Base-by-base conservation (phyloP, 2,797 vertebrate genomes). In the Lepilemur ruficaudatus region DNA sequence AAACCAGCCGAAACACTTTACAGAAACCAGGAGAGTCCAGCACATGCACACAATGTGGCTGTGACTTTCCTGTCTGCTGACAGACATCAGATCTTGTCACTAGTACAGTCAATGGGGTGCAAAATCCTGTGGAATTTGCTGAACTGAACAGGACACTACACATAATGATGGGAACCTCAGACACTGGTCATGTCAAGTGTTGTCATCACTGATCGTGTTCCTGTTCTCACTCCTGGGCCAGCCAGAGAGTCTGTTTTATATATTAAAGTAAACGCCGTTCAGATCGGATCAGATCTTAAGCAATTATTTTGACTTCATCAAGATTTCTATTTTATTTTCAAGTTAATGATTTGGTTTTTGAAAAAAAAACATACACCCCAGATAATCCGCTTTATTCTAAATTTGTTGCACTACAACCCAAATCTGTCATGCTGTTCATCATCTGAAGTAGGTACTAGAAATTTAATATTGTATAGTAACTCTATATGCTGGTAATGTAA, bases 41-140 rank as follows among this genome's bases (percentile, higher is more conserved):
- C 97, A 98, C 94, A 97, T 97, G 98, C 90, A 97, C 70, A 70
- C 94, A 98, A 96, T 93, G 97, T 97, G 97, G 88, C 1, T 76
- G 91, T 95, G 97, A 96, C 95, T 96, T 97, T 97, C 97, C 92
- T 98, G 98, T 98, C 97, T 98, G 97, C 95, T 99, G 99, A 99
- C 98, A 99, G 98, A 99, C 98, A 98, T 99, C 98, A 98, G 97
- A 98, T 96, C 98, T 98, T 98, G 99, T 99, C 99, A 99, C 98
- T 99, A 99, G 98, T 81, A 85, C 63, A 97, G 98, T 98, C 99
- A 99, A 99, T 98, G 98, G 98, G 92, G 98, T 99, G 98, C 98
- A 99, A 99, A 98, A 97, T 98, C 97, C 96, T 97, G 98, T 93
- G 97, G 98, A 99, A 99, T 99, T 99, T 98, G 96, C 98, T 99